phyloP scores from a whole-genome alignment of 2,888 invertebrate genomes.

The Mythimna impura region DNA sequence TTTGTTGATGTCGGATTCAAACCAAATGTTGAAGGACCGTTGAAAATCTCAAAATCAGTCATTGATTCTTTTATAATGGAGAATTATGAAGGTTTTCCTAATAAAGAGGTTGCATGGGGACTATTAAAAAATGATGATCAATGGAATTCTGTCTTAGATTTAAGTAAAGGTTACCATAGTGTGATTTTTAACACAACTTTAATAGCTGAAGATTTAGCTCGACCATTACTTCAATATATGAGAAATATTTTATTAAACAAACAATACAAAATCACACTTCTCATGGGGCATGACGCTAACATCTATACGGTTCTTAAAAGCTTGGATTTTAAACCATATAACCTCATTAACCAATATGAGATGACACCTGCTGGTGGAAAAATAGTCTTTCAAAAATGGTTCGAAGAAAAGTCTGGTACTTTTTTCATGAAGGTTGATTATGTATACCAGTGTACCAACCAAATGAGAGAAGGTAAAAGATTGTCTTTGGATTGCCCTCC shows the following conservation, averaged over 20 bases:
- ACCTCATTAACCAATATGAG: slow-evolving; percentile 76
- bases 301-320: slow-evolving; percentile 79
- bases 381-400: slow-evolving; percentile 84
- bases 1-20: slow-evolving; percentile 72
- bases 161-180: slow-evolving; percentile 80
- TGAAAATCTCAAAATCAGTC: slow-evolving; percentile 82
- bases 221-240: slow-evolving; percentile 78
- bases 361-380: slow-evolving; percentile 81
- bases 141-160: slow-evolving; percentile 75
- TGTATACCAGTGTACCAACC: slow-evolving; percentile 79
- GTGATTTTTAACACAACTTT: slow-evolving; percentile 80
- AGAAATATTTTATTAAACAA: slow-evolving; percentile 71
- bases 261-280: slow-evolving; percentile 71
- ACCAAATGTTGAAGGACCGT: slow-evolving; percentile 79
- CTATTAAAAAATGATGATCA: slow-evolving; percentile 63
- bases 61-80: slow-evolving; percentile 85
- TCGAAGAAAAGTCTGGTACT: slow-evolving; percentile 61
- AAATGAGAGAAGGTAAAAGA: slow-evolving; percentile 74
- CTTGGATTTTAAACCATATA: slow-evolving; percentile 75
- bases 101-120: slow-evolving; percentile 83
- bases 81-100: slow-evolving; percentile 81
- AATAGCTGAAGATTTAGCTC: slow-evolving; percentile 80
- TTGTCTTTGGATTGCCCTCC: slow-evolving; percentile 78
- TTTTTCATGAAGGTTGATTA: slow-evolving; percentile 79
- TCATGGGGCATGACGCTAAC: slow-evolving; percentile 87